Conservation (phyloP, 2,888 invertebrate genomes). For the Leucophenga montana region DNA sequence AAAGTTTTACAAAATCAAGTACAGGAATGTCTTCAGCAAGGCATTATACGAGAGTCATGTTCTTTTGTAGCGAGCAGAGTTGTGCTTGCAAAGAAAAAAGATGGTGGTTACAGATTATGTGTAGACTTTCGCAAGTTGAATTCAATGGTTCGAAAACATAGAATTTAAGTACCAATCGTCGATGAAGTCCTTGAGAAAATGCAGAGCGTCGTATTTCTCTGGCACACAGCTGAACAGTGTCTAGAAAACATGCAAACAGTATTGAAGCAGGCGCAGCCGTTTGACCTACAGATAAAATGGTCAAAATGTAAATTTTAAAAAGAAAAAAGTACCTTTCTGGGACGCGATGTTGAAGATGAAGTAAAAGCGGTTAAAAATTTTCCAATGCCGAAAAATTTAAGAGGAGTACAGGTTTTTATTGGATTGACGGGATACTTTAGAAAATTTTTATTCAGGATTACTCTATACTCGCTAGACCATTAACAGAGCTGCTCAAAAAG, state of each 20-base stretch:
- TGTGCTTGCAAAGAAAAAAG: too few relatives aligned
- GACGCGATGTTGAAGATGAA: slow-evolving; percentile 36
- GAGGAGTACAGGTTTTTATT: not conserved
- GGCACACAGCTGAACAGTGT: slow-evolving; percentile 32
- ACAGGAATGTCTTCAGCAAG: slow-evolving; percentile 17
- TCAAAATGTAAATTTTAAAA: too few relatives aligned
- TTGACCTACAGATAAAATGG: too few relatives aligned
- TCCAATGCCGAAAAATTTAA: slow-evolving; percentile 28
- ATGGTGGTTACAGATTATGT: not conserved
- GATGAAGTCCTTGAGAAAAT: not conserved
- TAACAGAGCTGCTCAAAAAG: slow-evolving; percentile 7
- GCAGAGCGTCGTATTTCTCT: slow-evolving; percentile 34
- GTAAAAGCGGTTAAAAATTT: slow-evolving; percentile 34
- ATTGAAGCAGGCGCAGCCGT: slow-evolving; percentile 31
- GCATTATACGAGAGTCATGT: too few relatives aligned
- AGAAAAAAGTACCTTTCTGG: slow-evolving; percentile 36
- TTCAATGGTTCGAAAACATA: slow-evolving; percentile 72
- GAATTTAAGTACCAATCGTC: slow-evolving; percentile 4
- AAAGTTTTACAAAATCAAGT: slow-evolving; percentile 21
- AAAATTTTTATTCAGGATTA: too few relatives aligned
- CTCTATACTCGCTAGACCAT: slow-evolving; percentile 18
- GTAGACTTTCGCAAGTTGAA: not conserved
- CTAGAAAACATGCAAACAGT: slow-evolving; percentile 33
- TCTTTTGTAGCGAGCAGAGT: too few relatives aligned
- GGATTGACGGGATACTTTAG: slow-evolving; percentile 17